A percentile compares a stretch with the other conserved stretches of the same genome.
phyloP scores from a whole-genome alignment of 1,140 invertebrate genomes.

The Leguminivora glycinivorella region DNA sequence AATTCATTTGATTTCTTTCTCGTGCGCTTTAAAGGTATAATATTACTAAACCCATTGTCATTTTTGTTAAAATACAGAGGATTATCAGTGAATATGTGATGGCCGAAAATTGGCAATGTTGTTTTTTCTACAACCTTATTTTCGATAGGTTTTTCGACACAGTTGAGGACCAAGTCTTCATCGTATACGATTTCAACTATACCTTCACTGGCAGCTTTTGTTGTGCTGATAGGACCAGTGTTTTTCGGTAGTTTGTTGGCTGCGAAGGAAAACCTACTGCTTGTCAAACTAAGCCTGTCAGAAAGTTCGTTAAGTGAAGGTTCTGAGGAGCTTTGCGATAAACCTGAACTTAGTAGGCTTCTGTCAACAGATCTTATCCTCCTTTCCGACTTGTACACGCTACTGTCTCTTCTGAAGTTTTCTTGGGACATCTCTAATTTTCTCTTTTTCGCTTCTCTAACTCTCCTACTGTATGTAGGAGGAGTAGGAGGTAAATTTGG shows the following conservation, averaged over 20 bases:
- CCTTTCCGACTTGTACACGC: slow-evolving; percentile 67
- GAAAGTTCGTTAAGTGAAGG: slow-evolving; percentile 64
- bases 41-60: slow-evolving; percentile 50
- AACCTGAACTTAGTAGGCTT: slow-evolving; percentile 46
- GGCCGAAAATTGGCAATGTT: slow-evolving; percentile 69
- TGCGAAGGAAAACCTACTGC: slow-evolving; percentile 50
- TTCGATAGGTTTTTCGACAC: slow-evolving; percentile 64
- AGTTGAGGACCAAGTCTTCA: slow-evolving; percentile 65
- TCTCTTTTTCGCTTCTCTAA: slow-evolving; percentile 72
- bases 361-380: slow-evolving; percentile 55
- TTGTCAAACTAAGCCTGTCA: slow-evolving; percentile 58
- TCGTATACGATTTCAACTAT: slow-evolving; percentile 73
- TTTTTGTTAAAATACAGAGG: slow-evolving; percentile 70
- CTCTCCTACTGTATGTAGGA: slow-evolving; percentile 69
- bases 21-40: slow-evolving; percentile 66
- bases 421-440: slow-evolving; percentile 70
- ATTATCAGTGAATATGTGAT: slow-evolving; percentile 69
- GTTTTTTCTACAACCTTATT: slow-evolving; percentile 56
- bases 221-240: slow-evolving; percentile 58
- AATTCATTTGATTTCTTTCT: slow-evolving; percentile 73
- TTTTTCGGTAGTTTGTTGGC: slow-evolving; percentile 42
- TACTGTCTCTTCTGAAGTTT: slow-evolving; percentile 60
- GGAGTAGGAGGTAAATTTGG: slow-evolving; percentile 66
- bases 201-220: slow-evolving; percentile 56
- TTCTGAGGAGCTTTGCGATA: slow-evolving; percentile 65